Base-by-base conservation (phyloP, 2,797 vertebrate species). In the Oreonectes daqikongensis region DNA sequence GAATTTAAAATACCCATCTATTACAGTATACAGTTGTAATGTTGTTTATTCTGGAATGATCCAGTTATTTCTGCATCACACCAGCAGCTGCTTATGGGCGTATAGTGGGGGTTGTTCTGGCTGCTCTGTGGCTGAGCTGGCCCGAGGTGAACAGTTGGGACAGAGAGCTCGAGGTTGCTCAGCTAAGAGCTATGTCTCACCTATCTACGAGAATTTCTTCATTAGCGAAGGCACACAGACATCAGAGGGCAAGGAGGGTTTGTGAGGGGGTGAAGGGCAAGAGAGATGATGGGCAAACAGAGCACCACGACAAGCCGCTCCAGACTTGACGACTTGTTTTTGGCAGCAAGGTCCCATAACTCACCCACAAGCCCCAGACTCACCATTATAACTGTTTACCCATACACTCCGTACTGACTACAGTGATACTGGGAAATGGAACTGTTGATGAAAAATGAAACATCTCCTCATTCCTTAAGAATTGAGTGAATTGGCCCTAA, bases 101-200 rank as follows among this genome's bases (percentile, higher is more conserved):
- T 64, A 79, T 28, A 50, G n/a, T 63, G 82, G 73, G 84, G 17
- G 15, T 20, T 4, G 18, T 8, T 24, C 50, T 74, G 38, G 35
- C 59, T 73, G 26, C 26, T 35, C 32, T 60, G 28, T n/a, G 61
- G 1, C 35, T 60, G 69, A 80, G 82, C 82, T 82, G 81, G 77
- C 61, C 72, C 53, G 57, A 70, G 84, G 79, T 66, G 87, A 85
- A 79, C 88, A 87, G 71, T 69, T 46, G 30, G 3, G 81, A 86
- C 82, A 64, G 63, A 75, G 69, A 89, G 89, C 79, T 84, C 61
- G 48, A 85, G 87, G 87, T 90, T 89, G 86, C 91, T 93, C 92
- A 93, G 90, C 90, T 93, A 88, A 92, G 72, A 92, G 90, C 88
- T 91, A 93, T 94, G 92, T 93, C 92, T 93, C 93, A 93, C 92